phyloP scores from a whole-genome alignment of 2,888 invertebrate species.

The Xanthostigma xanthostigma region DNA sequence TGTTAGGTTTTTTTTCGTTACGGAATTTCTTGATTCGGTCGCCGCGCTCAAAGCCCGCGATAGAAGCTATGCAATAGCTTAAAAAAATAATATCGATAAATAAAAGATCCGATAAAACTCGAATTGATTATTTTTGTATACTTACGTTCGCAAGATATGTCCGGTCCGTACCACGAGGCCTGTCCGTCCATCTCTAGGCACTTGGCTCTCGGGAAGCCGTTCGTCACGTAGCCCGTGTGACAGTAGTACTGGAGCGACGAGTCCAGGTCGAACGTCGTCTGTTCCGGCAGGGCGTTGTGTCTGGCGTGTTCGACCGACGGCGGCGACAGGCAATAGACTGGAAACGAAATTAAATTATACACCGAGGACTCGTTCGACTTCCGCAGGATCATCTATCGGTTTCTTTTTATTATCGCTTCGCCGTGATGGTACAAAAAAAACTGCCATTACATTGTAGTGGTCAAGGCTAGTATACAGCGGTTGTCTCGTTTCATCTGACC shows the following conservation, averaged over 20 bases:
- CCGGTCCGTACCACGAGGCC: slow-evolving; percentile 95
- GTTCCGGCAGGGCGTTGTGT: slow-evolving; percentile 76
- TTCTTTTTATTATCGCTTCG: no score
- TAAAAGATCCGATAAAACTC: no score
- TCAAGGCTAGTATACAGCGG: no score
- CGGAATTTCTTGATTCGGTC: no score
- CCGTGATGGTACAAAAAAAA: no score
- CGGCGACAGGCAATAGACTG: slow-evolving; percentile 73
- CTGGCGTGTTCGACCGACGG: slow-evolving; percentile 73
- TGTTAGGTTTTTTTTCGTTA: no score
- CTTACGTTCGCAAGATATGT: slow-evolving; percentile 89
- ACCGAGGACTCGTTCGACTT: not conserved
- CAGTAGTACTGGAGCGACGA: slow-evolving; percentile 87
- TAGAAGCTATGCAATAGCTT: no score
- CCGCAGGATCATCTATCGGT: not conserved
- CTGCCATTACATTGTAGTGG: no score
- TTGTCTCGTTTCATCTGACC: no score
- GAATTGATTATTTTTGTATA: slow-evolving; percentile 14
- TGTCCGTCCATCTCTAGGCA: slow-evolving; percentile 78
- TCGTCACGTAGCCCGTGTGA: slow-evolving; percentile 83
- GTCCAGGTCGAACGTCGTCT: slow-evolving; percentile 78
- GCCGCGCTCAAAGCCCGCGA: no score
- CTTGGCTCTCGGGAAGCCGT: slow-evolving; percentile 84
- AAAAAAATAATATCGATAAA: no score
- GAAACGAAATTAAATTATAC: slow-evolving; percentile 11